Evolutionary conservation across 2,888 invertebrate species (phyloP), one percentile per base, ranked within the genome.

Genomic region (Macrophya alboannulata): DNA sequence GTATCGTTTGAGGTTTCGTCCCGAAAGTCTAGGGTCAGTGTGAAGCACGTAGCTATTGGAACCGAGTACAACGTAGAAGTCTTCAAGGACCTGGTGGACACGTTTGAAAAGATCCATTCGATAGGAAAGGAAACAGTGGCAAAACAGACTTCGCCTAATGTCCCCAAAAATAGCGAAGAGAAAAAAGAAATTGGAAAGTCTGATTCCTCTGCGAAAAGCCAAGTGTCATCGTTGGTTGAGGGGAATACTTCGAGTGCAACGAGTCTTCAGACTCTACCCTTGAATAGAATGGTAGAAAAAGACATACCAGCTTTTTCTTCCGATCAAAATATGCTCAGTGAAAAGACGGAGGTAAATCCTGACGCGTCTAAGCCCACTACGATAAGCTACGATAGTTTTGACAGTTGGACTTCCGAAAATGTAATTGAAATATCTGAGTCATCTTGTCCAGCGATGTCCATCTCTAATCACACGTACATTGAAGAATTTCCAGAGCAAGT

Each of bases 401-500:
- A 81, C 40, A 81, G 81, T 62, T 81, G 59, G 40, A 51, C 12
- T 59, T 62, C 43, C 15, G 10, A 43, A 12, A 12, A 59, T 43
- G 62, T 17, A 51, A 9, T 21, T 12, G 6, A 43, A 15, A 10
- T 21, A 4, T 43, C 81, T 6, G 25, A 81, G 12, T 17, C 21
- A 21, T 43, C 62, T 62, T 43, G 51, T 21, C 21, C 0, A 6
- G 59, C n/a, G 37, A 81, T 43, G 15, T 81, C 81, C 21, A 81
- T 81, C 10, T 81, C 81, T 21, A 15, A 81, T 81, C 81, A 81
- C 62, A 62, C 81, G 12, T 62, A 6, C 40, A 43, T 81, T 21
- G 81, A 81, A 81, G 81, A 81, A 3, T 81, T 81, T 43, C 81
- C 81, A 10, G 81, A 62, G 9, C 40, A 81, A 25, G 51, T 77